Percentiles rank a stretch among this genome's conserved stretches.
phyloP scores from a whole-genome alignment of 37 sponge, comb jelly and placozoan species.

The Cliona cf. orientalis region DNA sequence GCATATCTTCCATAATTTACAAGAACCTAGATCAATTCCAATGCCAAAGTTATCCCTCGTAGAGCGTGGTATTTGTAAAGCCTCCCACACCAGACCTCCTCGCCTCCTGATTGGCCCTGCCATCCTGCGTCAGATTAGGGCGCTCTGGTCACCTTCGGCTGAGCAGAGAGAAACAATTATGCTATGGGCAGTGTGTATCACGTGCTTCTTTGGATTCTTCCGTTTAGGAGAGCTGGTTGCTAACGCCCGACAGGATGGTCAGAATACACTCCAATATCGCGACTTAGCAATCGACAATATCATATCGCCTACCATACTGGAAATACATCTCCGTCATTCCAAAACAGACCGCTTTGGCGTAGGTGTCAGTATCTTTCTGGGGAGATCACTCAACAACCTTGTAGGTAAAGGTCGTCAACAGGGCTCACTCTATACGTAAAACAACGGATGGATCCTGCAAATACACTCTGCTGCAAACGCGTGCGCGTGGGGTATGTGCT shows the following conservation, averaged over 20 bases:
- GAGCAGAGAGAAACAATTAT: not conserved
- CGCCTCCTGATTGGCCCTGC: not conserved
- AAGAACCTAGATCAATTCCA: too few species aligned
- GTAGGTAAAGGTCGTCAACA: too few species aligned
- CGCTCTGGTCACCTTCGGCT: not conserved
- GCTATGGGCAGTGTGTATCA: conserved; percentile 17
- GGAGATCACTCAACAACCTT: too few species aligned
- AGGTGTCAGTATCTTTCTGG: too few species aligned
- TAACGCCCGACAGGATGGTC: not conserved
- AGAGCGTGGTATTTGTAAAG: too few species aligned
- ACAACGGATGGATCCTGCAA: too few species aligned
- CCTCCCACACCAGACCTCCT: too few species aligned
- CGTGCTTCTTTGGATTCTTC: conserved; percentile 33
- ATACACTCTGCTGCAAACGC: too few species aligned
- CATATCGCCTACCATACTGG: not conserved
- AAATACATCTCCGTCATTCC: conserved; percentile 22
- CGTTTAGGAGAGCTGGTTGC: conserved; percentile 36
- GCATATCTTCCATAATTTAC: too few species aligned
- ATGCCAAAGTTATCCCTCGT: too few species aligned
- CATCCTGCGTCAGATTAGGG: not conserved
- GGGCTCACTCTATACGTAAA: too few species aligned
- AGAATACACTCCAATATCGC: not conserved
- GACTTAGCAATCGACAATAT: conserved; percentile 21
- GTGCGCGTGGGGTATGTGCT: too few species aligned
- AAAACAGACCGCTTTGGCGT: conserved; percentile 42